phyloP scores from a whole-genome alignment of 2,113 vertebrate genomes.

The Perognathus longimembris region DNA sequence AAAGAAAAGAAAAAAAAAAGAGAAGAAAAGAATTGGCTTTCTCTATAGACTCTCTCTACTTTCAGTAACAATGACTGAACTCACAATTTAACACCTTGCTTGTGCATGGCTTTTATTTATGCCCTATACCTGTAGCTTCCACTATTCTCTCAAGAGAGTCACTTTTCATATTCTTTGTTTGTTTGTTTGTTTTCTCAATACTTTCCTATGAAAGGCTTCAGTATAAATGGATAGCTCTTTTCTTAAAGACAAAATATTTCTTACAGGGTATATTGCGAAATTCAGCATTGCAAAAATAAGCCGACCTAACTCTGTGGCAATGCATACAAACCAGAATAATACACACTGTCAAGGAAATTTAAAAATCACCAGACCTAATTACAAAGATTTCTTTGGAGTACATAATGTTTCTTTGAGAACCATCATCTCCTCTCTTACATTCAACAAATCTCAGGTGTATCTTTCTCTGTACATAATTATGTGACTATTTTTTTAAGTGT shows the following conservation, averaged over 20 bases:
- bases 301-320: not conserved
- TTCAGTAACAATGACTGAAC: constrained; percentile 48
- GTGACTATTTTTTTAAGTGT: constrained; percentile 25
- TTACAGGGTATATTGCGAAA: not conserved
- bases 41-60: not conserved
- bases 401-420: constrained; percentile 60
- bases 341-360: constrained; percentile 23
- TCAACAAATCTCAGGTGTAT: constrained; percentile 54
- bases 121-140: not conserved
- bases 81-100: constrained; percentile 10
- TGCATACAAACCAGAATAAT: not conserved
- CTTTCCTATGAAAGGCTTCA: not conserved
- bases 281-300: constrained; percentile 36
- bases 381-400: constrained; percentile 66
- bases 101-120: not conserved
- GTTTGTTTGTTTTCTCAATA: constrained; percentile 12
- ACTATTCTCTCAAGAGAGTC: not conserved
- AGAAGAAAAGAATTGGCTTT: constrained; percentile 6
- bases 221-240: constrained; percentile 25
- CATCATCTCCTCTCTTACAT: constrained; percentile 44
- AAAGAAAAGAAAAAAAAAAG: not conserved
- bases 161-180: not conserved
- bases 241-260: constrained; percentile 33
- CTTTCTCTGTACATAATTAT: constrained; percentile 57
- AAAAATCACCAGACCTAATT: constrained; percentile 58